Conservation (phyloP, 2,113 vertebrate genomes). For the mouse (Mus musculus) region GRCm39 chr13:61451001-61451500, state of each 20-base stretch:
- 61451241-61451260: slow-evolving; percentile 61
- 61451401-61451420: too few species aligned
- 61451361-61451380: too few species aligned
- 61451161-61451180: slow-evolving; percentile 86
- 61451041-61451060: not conserved
- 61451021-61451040: not conserved
- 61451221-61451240: slow-evolving; percentile 79
- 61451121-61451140: slow-evolving; percentile 92
- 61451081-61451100: not conserved
- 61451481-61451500: too few species aligned
- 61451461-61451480: too few species aligned
- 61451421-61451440: too few species aligned
- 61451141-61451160: slow-evolving; percentile 91
- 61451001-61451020: not conserved
- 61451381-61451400: too few species aligned
- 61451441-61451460: too few species aligned
- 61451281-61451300: not conserved
- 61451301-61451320: not conserved
- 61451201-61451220: slow-evolving; percentile 83
- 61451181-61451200: slow-evolving; percentile 83
- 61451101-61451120: slow-evolving; percentile 90
- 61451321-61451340: not conserved
- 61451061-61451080: too few species aligned
- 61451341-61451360: not conserved
- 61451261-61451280: not conserved